Base-by-base conservation (phyloP, 2,113 vertebrate species). In the Cromileptes altivelis region DNA sequence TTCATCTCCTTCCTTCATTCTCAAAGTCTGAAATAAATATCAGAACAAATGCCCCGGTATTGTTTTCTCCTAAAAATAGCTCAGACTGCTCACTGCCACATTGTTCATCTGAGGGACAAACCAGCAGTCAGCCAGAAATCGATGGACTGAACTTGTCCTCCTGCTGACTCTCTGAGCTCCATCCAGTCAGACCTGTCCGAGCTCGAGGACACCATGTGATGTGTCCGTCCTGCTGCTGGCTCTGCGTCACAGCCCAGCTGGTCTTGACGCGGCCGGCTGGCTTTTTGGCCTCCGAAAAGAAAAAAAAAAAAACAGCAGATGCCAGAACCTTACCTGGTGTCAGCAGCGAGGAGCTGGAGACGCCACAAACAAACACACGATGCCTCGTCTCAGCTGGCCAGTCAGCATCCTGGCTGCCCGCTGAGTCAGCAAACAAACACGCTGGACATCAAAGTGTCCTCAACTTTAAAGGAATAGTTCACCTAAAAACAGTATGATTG, bases 21-120 rank as follows among this genome's bases (percentile, higher is more conserved):
- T 70, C 13, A 21, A 9, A 47, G 53, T 40, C 62, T 53, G 80
- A 72, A 52, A 64, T 40, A 6, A 63, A 82, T 57, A 58, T 17
- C 45, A 27, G 64, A 81, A 50, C 70, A 25, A 84, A 78, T 40
- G 37, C 33, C 4, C 33, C 1, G 52, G 30, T 72, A 47, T 77
- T 21, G n/a, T 75, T 49, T 82, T 33, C 72, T 14, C 33, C 67
- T 71, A 75, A 65, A 87, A 71, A 79, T 86, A 86, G 58, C 52
- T 71, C 50, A 2, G 37, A 56, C 21, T 33, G 15, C 40, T 13
- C 40, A 18, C 33, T 63, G 47, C 27, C 49, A 49, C 42, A 57
- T 63, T 33, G 50, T 68, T 77, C 47, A 78, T 84, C 80, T 13
- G 63, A 62, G 74, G 65, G 25, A 78, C 80, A 21, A 25, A 77